Evolutionary conservation across 2,797 vertebrate genomes (phyloP), one percentile per base, ranked within the genome.

Genomic region (Mormyrus hasselquistii): DNA sequence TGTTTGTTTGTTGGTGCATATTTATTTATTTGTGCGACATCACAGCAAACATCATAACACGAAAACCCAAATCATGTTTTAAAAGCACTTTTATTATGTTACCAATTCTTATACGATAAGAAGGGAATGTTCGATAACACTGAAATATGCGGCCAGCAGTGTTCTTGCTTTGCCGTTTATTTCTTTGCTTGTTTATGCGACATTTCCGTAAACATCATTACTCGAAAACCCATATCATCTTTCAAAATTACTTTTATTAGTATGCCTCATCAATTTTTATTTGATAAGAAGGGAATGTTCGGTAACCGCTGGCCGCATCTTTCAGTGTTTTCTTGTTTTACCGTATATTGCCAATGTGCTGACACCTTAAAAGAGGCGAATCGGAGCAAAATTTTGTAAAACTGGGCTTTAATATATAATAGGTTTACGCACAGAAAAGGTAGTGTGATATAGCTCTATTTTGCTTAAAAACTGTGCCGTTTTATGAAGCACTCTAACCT

Each of bases 31-130:
- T 93, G 95, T 93, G 93, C 89, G 87, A 89, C 90, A 94, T 93
- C 93, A 90, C 57, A 12, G 96, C 96, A 96, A 97, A 97, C 97
- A 97, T 96, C 97, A 97, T 96, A 96, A 97, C 97, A 97, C 96
- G 97, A 96, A 96, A 97, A 97, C 96, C 95, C 22, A 87, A 87
- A 55, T 59, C 41, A 83, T 49, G 19, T 44, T 85, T 85, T 50
- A 88, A 89, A 88, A 86, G 91, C 88, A 73, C 57, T 87, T 88
- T 91, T 89, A 91, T 93, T 90, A 91, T 92, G 91, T 90, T 90
- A 91, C 88, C 82, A 90, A 92, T 92, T 90, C 92, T 49, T 55
- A 87, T 90, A 87, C 91, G 88, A 89, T 91, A 89, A 90, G 90
- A 88, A 88, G 90, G 38, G n/a, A 89, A 91, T 91, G 91, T 93